phyloP scores from a whole-genome alignment of 2,113 vertebrate species.

The Scatophagus argus region DNA sequence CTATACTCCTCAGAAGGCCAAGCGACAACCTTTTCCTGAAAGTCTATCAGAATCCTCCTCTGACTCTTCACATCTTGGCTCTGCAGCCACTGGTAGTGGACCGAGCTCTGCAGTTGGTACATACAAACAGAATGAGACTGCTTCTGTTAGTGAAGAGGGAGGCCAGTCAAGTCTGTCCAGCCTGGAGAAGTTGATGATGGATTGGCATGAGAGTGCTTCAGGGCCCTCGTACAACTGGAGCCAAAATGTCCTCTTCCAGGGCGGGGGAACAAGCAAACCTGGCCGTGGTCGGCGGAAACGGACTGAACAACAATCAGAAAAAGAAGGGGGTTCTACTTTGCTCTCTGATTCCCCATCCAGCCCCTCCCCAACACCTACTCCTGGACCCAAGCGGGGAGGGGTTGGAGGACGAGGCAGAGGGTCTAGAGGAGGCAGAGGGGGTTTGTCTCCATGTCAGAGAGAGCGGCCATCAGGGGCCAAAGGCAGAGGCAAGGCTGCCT shows the following conservation, averaged over 20 bases:
- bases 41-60: slow-evolving; percentile 96
- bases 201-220: slow-evolving; percentile 96
- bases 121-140: slow-evolving; percentile 88
- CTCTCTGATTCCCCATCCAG: slow-evolving; percentile 90
- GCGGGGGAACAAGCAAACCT: slow-evolving; percentile 88
- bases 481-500: slow-evolving; percentile 83
- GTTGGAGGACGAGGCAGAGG: slow-evolving; percentile 91
- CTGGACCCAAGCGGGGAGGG: slow-evolving; percentile 91
- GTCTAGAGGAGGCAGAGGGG: slow-evolving; percentile 85
- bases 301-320: slow-evolving; percentile 88
- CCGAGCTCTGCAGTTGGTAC: slow-evolving; percentile 69
- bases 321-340: slow-evolving; percentile 87
- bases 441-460: slow-evolving; percentile 91
- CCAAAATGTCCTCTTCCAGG: slow-evolving; percentile 97
- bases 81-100: slow-evolving; percentile 74
- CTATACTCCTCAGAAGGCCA: slow-evolving; percentile 98
- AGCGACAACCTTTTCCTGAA: slow-evolving; percentile 92
- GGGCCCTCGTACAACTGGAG: slow-evolving; percentile 98
- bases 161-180: slow-evolving; percentile 97
- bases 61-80: slow-evolving; percentile 94
- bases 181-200: slow-evolving; percentile 98
- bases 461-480: slow-evolving; percentile 89
- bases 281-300: slow-evolving; percentile 95
- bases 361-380: slow-evolving; percentile 86
- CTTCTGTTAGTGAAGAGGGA: slow-evolving; percentile 84